Evolutionary conservation across 2,113 vertebrate genomes (phyloP), one percentile per base, ranked within the genome.

Genomic region (Nanorana parkeri): DNA sequence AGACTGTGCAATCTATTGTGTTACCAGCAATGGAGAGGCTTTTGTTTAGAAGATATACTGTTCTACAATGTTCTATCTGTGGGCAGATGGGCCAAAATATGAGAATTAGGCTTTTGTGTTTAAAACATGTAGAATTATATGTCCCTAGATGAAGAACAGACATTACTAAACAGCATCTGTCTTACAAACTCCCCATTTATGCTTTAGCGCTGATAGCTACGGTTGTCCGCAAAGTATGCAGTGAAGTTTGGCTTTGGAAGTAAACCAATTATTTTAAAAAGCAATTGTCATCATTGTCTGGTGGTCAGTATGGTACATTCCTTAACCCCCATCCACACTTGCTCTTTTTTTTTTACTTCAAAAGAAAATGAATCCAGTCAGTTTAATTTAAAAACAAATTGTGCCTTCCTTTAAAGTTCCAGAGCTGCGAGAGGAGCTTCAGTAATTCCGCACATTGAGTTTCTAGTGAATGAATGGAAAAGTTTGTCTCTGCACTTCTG

Each of bases 21-120:
- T 82, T 86, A 77, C 81, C 82, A 68, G 86, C 87, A 78, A 80
- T 81, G 82, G 73, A 84, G 85, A 84, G 84, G 75, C 80, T 58
- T 82, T 89, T 89, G 82, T 84, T 87, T 81, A 81, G 86, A 89
- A 86, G 80, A 83, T 78, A 84, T 77, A 84, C 85, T 82, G 84
- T 64, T 71, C 68, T 78, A 83, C 0, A 75, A 75, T 56, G 71
- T 75, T 75, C 41, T 75, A 82, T 67, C 61, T 63, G 67, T 67
- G 21, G 51, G 71, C 69, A 75, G 80, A 75, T 82, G 71, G 71
- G 52, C 75, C 36, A 75, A 75, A 82, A 75, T 56, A 75, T 51
- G 17, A 66, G 69, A 81, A 82, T 51, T 47, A 75, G 75, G 69
- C n/a, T 24, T 28, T 28, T 68, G 52, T 56, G 69, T 81, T 81